Evolutionary conservation across 1,140 invertebrate genomes (phyloP).

Genomic region (Ruditapes philippinarum): DNA sequence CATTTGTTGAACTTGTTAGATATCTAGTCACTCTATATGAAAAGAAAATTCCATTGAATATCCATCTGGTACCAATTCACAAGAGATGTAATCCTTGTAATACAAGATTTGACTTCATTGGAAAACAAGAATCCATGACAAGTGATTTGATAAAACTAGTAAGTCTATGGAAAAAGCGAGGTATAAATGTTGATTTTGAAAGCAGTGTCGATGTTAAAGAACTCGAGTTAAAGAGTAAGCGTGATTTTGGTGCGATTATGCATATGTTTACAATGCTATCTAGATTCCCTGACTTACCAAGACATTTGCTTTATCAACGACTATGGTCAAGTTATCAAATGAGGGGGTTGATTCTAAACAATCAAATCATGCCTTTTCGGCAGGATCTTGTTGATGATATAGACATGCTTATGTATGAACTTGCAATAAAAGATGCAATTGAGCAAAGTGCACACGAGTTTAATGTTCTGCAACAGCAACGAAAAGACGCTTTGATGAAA

Average conservation of each 20-base stretch:
- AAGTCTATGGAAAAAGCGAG: not conserved
- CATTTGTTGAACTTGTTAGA: not conserved
- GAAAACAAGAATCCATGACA: not conserved
- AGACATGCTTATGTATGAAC: not conserved
- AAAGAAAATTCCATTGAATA: not conserved
- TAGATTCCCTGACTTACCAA: not conserved
- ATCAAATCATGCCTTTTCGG: not conserved
- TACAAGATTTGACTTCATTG: not conserved
- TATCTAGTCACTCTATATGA: not conserved
- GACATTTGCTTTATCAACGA: not conserved
- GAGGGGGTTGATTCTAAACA: not conserved
- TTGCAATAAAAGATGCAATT: not conserved
- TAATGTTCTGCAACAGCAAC: not conserved
- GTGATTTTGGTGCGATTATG: not conserved
- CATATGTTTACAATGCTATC: not conserved
- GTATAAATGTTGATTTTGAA: not conserved
- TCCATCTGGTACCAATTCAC: not conserved
- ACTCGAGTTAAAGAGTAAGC: not conserved
- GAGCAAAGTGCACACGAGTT: not conserved
- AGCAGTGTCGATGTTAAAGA: not conserved
- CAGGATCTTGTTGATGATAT: not conserved
- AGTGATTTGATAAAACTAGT: not conserved
- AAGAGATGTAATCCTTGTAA: not conserved
- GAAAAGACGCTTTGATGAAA: not conserved
- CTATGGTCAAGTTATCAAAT: not conserved